phyloP scores from a whole-genome alignment of 1,140 invertebrate genomes.

The Zaprionus tsacasi region DNA sequence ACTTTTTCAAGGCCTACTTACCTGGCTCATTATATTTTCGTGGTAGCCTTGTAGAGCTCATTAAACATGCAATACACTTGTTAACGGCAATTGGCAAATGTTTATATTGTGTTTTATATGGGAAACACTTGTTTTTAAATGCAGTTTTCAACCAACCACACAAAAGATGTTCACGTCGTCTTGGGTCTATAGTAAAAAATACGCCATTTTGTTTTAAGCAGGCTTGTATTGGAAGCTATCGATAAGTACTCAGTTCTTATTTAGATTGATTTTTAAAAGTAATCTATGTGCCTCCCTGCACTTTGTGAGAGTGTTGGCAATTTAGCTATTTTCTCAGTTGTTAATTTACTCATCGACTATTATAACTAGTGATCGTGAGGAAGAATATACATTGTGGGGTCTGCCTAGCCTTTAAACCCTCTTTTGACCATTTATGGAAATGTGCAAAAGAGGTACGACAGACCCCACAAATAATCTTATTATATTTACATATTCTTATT shows the following conservation, averaged over 20 bases:
- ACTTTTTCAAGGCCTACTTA: conserved; percentile 83
- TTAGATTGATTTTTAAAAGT: background rate
- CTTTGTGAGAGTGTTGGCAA: background rate
- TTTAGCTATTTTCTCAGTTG: background rate
- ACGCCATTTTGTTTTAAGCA: conserved; percentile 70
- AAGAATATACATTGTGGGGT: too few relatives aligned
- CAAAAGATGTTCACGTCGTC: conserved; percentile 75
- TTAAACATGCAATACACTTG: conserved; percentile 77
- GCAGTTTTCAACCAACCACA: conserved; percentile 73
- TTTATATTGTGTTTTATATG: conserved; percentile 57
- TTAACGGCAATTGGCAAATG: conserved; percentile 58
- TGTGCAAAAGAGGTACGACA: too few relatives aligned
- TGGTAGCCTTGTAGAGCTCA: conserved; percentile 77
- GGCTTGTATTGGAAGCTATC: conserved; percentile 22
- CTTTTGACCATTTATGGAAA: too few relatives aligned
- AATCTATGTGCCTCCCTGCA: background rate
- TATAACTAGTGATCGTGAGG: too few relatives aligned
- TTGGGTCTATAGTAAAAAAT: conserved; percentile 66
- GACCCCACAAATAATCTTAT: too few relatives aligned
- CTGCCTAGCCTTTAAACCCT: too few relatives aligned
- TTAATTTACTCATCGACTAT: background rate
- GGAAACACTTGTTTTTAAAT: conserved; percentile 76
- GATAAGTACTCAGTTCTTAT: conserved; percentile 4
- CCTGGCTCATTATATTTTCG: conserved; percentile 84
- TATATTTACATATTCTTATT: too few relatives aligned